Evolutionary conservation across 30 jellyfish, hydroid and myxozoan genomes (phyloP), one percentile per base, ranked within the genome.

Genomic region (Catostylus mosaicus): DNA sequence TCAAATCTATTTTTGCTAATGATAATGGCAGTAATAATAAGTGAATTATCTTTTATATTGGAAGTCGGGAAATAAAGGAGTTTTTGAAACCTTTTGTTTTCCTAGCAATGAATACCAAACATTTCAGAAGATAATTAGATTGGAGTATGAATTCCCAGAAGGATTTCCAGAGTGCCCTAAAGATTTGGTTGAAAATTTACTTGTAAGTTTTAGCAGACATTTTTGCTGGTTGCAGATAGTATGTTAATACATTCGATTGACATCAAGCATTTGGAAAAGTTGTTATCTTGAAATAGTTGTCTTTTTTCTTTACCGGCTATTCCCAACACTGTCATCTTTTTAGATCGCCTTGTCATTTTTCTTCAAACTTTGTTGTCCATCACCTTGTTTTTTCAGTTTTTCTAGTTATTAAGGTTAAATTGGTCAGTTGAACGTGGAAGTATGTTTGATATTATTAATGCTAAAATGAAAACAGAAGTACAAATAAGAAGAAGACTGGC

Each of bases 51-150:
- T 30, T n/a, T n/a, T n/a, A n/a, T n/a, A n/a, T n/a, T n/a, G n/a
- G n/a, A n/a, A n/a, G n/a, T n/a, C 47, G 30, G 11, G 50, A 43
- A 8, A 43, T 43, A 8, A 16, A 43, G 16, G 8, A 43, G 12
- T 43, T 43, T 43, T 43, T 6, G 16, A 16, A 43, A 43, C 56
- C 16, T 43, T 43, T 6, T 43, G 51, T 64, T 38, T 70, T 0
- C 57, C 27, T 59, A 96, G 99, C 80, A 90, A 90, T 70, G 99
- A 96, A 83, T 96, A 96, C 52, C 97, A 76, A 30, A 96, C 92
- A n/a, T 96, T 96, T 70, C 98, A 96, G 80, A 91, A 87, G 74
- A 96, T 96, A 27, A 87, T 90, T 67, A 89, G 90, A 75, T 84
- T 86, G 66, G 98, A 96, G 40, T 96, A 80, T 70, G 83, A 76